Evolutionary conservation across 2,888 invertebrate genomes (phyloP), one percentile per base, ranked within the genome.

Genomic region (Anarsia innoxiella): DNA sequence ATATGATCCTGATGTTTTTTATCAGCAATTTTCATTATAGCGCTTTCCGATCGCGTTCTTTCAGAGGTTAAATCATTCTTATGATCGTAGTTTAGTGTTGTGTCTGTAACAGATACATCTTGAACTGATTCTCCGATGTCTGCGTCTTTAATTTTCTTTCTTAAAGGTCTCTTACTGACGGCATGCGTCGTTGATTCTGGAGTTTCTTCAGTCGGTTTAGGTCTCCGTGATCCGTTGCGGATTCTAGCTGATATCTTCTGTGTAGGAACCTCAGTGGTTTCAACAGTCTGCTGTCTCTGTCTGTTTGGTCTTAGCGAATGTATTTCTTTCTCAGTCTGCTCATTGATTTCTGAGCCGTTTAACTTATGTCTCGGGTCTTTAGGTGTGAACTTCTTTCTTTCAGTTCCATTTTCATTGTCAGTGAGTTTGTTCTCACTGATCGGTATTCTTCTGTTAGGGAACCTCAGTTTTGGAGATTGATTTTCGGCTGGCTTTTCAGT

Each of bases 21-120:
- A 31, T 87, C 87, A 10, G 86, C 86, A 48, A 87, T 87, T 56
- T 87, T 87, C 87, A 87, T 87, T 10, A 87, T 87, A 10, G 86
- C 85, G 40, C 86, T 86, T 46, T 87, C 86, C 8, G 85, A 84
- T 40, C 76, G 56, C 12, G 78, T 73, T 45, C 74, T 72, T 49
- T 86, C 86, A n/a, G 84, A 83, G 2, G 79, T 79, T 9, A 67
- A 65, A 37, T 78, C 80, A 32, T 64, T 71, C 39, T 49, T 66
- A 25, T 57, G 61, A 12, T 80, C 76, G 6, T 19, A 19, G 6
- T 19, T 19, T 57, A 27, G 46, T 48, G 67, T 68, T 0, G 69
- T 70, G 25, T 80, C 82, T 4, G 76, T 75, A 0, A 82, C 74
- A 8, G 69, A 53, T 28, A 78, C 45, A 35, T 80, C 80, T 48